A percentile compares a stretch with the other conserved stretches of the same genome.
These are phyloP conservation scores for Crematogaster levior DNA, from an alignment of 2,888 invertebrate genomes.

Conservation along the genomic window DNA sequence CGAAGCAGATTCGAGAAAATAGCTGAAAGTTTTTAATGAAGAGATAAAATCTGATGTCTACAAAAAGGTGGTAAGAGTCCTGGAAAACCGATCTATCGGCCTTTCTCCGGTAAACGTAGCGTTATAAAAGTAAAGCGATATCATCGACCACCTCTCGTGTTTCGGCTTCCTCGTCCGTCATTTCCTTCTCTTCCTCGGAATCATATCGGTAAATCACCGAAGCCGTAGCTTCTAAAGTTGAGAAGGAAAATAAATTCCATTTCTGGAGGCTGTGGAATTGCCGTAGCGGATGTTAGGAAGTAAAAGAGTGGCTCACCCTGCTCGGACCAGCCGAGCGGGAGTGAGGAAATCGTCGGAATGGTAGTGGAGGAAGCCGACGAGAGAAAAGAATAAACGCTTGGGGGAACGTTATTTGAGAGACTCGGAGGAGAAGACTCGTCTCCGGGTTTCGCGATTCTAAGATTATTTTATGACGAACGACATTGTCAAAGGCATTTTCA, in stretches of 20 bases:
- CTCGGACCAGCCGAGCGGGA: constrained; percentile 49
- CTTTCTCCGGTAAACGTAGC: constrained; percentile 18
- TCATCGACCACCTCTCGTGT: constrained; percentile 43
- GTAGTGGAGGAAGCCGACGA: constrained; percentile 37
- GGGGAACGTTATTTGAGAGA: constrained; percentile 65
- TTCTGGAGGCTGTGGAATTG: constrained; percentile 61
- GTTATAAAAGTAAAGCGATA: constrained; percentile 49
- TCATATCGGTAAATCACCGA: constrained; percentile 73
- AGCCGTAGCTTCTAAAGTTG: constrained; percentile 60
- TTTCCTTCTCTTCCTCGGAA: constrained; percentile 49
- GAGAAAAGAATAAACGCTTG: constrained; percentile 63
- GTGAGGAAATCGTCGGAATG: constrained; percentile 16
- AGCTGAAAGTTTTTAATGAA: constrained; percentile 48
- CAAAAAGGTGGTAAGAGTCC: constrained; percentile 17
- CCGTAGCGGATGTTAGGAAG: constrained; percentile 67
- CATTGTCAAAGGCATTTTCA: constrained; percentile 64
- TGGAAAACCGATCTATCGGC: constrained; percentile 13
- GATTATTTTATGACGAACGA: constrained; percentile 69
- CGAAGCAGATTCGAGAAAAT: constrained; percentile 43
- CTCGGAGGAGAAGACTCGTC: constrained; percentile 41
- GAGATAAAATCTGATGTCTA: constrained; percentile 48
- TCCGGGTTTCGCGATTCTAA: constrained; percentile 50
- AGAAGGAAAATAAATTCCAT: constrained; percentile 77
- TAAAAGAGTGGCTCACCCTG: constrained; percentile 70
- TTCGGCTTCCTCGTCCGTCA: constrained; percentile 37